Evolutionary conservation across 2,888 invertebrate genomes (phyloP), one percentile per base, ranked within the genome.

Genomic region (Resseliella maxima): DNA sequence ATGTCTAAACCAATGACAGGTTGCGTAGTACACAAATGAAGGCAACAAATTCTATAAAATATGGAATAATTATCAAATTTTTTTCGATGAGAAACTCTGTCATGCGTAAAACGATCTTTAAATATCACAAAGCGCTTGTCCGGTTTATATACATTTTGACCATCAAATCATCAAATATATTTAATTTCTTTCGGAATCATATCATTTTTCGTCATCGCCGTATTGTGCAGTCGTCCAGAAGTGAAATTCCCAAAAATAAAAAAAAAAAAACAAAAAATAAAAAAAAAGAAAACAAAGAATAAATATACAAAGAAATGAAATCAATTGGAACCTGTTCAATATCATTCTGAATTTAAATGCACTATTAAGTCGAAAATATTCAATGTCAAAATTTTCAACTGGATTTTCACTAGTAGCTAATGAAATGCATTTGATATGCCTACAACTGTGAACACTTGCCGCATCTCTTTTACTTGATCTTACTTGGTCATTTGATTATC

Each of bases 291-390:
- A 15, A 72, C 24, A 27, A 5, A 50, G 6, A 41, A 5, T 12
- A 5, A 12, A 41, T 5, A 41, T 41, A 41, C 6, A 41, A 12
- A 50, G 27, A 59, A 59, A 6, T 8, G 72, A 72, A 72, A 72
- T 72, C 72, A 72, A 72, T 72, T 72, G 72, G 72, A 72, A 72
- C 72, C 72, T n/a, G 72, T 72, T 72, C 31, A 72, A 31, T 31
- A 35, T 15, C 6, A 15, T 72, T 72, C 31, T 72, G 72, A 31
- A 35, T 72, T 31, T 72, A 31, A 72, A 72, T 72, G 72, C 72
- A 72, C 31, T 72, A 72, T 72, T 72, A 35, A 72, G 72, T 72
- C 72, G 31, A 72, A 72, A 72, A 72, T 31, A 72, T 72, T 72
- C 72, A 72, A 72, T 72, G 72, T 72, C 72, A 72, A 72, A 72